Evolutionary conservation across 2,113 vertebrate genomes (phyloP), one percentile per base, ranked within the genome.

Genomic region (Gyps fulvus): DNA sequence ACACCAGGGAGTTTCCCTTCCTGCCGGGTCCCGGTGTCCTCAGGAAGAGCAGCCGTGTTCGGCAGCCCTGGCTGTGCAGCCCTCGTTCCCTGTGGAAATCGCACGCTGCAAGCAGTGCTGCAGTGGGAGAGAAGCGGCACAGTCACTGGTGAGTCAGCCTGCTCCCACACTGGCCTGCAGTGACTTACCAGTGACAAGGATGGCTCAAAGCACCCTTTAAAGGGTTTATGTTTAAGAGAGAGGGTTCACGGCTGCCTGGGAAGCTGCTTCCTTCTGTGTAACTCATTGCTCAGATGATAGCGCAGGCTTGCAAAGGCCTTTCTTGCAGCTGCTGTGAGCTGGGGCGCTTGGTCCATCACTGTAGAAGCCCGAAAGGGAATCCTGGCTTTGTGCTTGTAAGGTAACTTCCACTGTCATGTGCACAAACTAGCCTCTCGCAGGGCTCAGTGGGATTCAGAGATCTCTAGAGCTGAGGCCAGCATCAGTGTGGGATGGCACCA

Each of bases 101-200:
- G 0, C 57, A 16, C 0, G 3, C 36, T 10, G 11, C 4, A 2
- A 10, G 55, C 17, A 1, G 20, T 6, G 36, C 8, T 15, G 59
- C 3, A 7, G 36, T 25, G 71, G 62, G 71, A 80, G 69, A 34
- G 55, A 50, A 65, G 45, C 18, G 2, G 66, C 38, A 2, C 11
- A 9, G 78, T 36, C 62, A 2, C 73, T 22, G 71, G 79, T 89
- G 96, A 89, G 34, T 89, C 94, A 94, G 83, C 52, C 55, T 0
- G 3, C 95, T 94, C 90, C 94, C 92, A 93, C 86, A 23, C 71
- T 40, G 81, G 65, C n/a, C 80, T 49, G 72, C 29, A 3, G 2
- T 21, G 87, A 22, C 59, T 67, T 59, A 1, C 13, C 16, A 52
- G 89, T 47, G 83, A 67, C 29, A 27, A 13, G 43, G 34, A 27